These are phyloP conservation scores for Mesocentrotus franciscanus DNA, from an alignment of 53 echinoderm and acorn worm genomes.

Conservation along the genomic window DNA sequence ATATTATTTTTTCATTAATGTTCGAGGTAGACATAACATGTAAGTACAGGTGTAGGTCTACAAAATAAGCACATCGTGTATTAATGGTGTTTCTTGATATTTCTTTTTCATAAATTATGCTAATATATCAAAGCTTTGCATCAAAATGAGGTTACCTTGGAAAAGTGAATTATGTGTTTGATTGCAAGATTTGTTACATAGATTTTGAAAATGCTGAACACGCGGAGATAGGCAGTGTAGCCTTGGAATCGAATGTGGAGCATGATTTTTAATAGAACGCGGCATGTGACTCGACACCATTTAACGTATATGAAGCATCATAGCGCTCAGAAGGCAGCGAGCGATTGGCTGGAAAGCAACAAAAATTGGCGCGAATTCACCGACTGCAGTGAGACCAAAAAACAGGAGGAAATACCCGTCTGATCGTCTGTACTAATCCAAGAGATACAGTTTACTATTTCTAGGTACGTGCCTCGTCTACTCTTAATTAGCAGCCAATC, in stretches of 20 bases:
- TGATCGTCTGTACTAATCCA: slow-evolving; percentile 36
- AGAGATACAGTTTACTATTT: slow-evolving; percentile 13
- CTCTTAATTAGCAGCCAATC: slow-evolving; percentile 32
- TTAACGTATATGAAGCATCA: neutral
- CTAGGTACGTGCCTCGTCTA: slow-evolving; percentile 29
- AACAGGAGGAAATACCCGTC: slow-evolving; percentile 43
- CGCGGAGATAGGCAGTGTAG: neutral
- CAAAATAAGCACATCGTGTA: too few relatives aligned
- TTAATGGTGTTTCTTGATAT: too few relatives aligned
- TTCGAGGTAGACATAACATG: too few relatives aligned
- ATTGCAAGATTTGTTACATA: neutral
- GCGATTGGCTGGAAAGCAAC: neutral
- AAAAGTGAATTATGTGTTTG: neutral
- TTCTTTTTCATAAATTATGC: too few relatives aligned
- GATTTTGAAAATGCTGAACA: neutral
- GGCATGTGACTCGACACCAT: neutral
- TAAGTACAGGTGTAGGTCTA: too few relatives aligned
- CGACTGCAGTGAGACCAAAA: neutral
- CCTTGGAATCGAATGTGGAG: neutral
- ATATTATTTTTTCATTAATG: too few relatives aligned
- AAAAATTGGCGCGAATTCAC: slow-evolving; percentile 26
- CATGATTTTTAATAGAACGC: neutral
- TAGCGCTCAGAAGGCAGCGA: neutral
- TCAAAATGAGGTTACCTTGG: neutral
- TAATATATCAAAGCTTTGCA: too few relatives aligned